Conservation (phyloP, 2,888 invertebrate species). For the Xestia c-nigrum region DNA sequence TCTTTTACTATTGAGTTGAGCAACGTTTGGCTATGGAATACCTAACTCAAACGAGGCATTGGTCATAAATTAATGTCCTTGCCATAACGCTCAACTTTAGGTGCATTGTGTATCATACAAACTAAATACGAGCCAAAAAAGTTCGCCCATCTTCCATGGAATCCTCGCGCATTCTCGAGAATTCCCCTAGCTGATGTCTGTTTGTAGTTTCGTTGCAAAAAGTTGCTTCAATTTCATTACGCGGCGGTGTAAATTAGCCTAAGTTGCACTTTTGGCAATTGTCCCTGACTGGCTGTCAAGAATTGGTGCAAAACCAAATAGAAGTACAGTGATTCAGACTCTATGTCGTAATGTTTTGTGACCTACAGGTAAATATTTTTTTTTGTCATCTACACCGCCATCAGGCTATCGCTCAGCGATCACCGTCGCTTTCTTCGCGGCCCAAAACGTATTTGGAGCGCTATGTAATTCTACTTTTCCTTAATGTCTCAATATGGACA, state of each 20-base stretch:
- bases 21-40: not conserved
- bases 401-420: slow-evolving; percentile 43
- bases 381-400: slow-evolving; percentile 26
- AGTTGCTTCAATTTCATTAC: too few relatives aligned
- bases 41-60: not conserved
- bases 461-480: slow-evolving; percentile 71
- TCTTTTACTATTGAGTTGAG: not conserved
- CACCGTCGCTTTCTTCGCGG: slow-evolving; percentile 51
- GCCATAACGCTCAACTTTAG: too few relatives aligned
- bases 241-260: too few relatives aligned
- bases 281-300: not conserved
- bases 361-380: slow-evolving; percentile 1
- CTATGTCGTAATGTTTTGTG: not conserved
- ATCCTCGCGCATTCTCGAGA: too few relatives aligned
- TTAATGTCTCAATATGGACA: slow-evolving; percentile 76
- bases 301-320: not conserved
- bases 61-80: not conserved
- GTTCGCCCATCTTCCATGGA: too few relatives aligned
- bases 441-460: slow-evolving; percentile 53
- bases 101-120: too few relatives aligned
- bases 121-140: too few relatives aligned
- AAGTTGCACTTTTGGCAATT: not conserved
- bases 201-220: too few relatives aligned
- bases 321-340: not conserved
- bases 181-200: too few relatives aligned